Conservation (phyloP, 1,140 invertebrate genomes). For the Triops cancriformis region DNA sequence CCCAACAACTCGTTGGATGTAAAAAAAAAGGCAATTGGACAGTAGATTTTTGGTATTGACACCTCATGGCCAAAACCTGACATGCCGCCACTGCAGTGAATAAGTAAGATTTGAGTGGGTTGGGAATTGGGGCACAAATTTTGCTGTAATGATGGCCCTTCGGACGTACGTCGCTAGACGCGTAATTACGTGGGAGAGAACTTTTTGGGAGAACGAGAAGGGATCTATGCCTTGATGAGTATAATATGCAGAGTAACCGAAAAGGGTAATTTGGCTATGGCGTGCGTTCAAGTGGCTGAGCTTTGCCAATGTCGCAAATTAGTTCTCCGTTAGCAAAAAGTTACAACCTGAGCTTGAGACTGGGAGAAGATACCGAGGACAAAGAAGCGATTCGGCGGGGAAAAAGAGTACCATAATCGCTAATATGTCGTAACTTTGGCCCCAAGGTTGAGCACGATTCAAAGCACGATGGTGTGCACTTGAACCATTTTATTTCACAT, state of each 20-base stretch:
- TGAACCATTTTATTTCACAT: background rate
- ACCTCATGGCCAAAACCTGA: too few species aligned
- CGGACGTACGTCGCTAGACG: background rate
- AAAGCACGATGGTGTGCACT: background rate
- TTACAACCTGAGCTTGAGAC: background rate
- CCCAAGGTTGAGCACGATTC: background rate
- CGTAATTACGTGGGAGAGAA: constrained; percentile 9
- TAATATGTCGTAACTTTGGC: background rate
- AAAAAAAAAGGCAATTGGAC: too few species aligned
- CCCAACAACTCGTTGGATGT: too few species aligned
- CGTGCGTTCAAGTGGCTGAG: constrained; percentile 12
- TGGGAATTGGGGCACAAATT: background rate
- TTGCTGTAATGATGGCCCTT: background rate
- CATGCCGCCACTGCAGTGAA: too few species aligned
- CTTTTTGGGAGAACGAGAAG: background rate
- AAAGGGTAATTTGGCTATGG: background rate
- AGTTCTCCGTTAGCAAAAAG: background rate
- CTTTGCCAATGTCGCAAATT: background rate
- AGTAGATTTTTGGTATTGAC: too few species aligned
- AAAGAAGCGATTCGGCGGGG: background rate
- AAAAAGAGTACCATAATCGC: background rate
- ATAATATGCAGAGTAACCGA: background rate
- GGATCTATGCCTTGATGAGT: constrained; percentile 10
- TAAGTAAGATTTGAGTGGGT: background rate
- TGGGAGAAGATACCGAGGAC: background rate